Evolutionary conservation across 2,888 invertebrate genomes (phyloP), one percentile per base, ranked within the genome.

Genomic region (Venusia cambrica): DNA sequence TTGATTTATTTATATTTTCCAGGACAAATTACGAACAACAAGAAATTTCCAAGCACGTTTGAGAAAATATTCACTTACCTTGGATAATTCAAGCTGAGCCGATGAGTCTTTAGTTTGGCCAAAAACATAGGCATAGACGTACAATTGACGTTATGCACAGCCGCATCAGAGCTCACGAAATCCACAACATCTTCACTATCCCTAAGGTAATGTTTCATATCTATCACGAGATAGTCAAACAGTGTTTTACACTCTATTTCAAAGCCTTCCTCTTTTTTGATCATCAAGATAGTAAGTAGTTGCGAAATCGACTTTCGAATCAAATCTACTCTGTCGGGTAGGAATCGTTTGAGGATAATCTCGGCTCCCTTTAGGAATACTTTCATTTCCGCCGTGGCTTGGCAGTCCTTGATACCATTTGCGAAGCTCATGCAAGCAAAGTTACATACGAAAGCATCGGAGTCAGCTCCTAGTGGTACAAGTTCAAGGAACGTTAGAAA

Each of bases 361-460:
- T 74, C 61, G 1, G 92, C 61, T 37, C 87, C 89, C 54, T 68
- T 67, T 8, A 71, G 53, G 3, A 85, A 64, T 7, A 73, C 57
- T 24, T 53, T 51, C 5, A 83, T 42, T 21, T 77, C 65, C 1
- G 58, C 47, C 27, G 70, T 61, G 4, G 60, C 57, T 8, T 63
- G 54, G 26, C 75, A 70, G 24, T 62, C 60, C 45, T 84, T 87
- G 1, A 90, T 87, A 1, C 89, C 70, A 48, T 89, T 76, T 1
- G 89, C 62, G 9, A 92, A 62, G 31, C 84, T 88, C 42, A 88
- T 83, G 30, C 88, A 83, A 3, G 89, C 73, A 48, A 90, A 91
- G 49, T 89, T 85, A 17, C 90, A 76, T 5, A 92, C 58, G 48
- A 89, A 91, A 0, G 77, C 68, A 3, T 88, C 85, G n/a, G 90